Evolutionary conservation across 2,888 invertebrate genomes (phyloP).

Genomic region (Aphodius granarius): DNA sequence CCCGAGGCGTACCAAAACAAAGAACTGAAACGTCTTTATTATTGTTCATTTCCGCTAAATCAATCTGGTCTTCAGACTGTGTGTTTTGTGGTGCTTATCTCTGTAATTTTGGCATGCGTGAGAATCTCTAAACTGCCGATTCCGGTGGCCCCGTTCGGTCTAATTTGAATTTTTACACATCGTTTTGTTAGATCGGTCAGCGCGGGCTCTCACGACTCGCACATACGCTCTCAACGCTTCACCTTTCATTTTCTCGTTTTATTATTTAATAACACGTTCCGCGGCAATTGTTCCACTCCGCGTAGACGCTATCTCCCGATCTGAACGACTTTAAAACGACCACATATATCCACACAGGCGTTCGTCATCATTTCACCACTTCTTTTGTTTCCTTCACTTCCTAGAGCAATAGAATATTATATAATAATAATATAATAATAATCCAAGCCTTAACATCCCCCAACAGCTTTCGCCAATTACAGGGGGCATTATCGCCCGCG

Average conservation of each 20-base stretch:
- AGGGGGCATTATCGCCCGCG: too few species aligned
- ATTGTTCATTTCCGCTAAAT: constrained; percentile 29
- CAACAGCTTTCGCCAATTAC: too few species aligned
- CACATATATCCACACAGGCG: neutral
- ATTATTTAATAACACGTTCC: constrained; percentile 25
- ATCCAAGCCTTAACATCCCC: too few species aligned
- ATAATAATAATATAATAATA: too few species aligned
- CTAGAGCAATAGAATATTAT: too few species aligned
- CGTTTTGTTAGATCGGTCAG: constrained; percentile 10
- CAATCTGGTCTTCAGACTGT: constrained; percentile 26
- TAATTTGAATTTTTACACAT: constrained; percentile 23
- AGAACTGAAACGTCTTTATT: constrained; percentile 8
- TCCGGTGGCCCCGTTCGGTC: constrained; percentile 21
- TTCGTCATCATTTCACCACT: neutral
- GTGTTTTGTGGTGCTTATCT: constrained; percentile 22
- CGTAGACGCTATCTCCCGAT: constrained; percentile 12
- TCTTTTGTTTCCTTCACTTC: neutral
- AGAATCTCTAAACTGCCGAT: constrained; percentile 32
- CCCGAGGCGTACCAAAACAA: neutral
- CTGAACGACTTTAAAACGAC: neutral
- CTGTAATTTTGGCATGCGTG: constrained; percentile 40
- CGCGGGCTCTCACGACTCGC: constrained; percentile 22
- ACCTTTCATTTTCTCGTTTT: constrained; percentile 2
- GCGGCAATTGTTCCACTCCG: constrained; percentile 19
- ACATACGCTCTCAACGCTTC: neutral